Conservation (phyloP, 2,888 invertebrate genomes). For the Bhutanitis thaidina region DNA sequence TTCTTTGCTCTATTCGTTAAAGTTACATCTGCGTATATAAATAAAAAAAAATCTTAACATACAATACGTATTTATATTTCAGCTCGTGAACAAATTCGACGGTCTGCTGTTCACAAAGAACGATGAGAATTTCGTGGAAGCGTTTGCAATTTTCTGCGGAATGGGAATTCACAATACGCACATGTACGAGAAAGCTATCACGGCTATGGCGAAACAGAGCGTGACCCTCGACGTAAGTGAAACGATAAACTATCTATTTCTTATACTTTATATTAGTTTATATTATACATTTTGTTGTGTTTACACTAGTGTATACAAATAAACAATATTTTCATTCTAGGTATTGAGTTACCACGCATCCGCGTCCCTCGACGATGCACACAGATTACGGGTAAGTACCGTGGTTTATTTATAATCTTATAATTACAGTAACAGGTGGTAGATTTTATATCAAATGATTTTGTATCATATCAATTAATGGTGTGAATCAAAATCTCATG, state of each 20-base stretch:
- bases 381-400: slow-evolving; percentile 87
- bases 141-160: slow-evolving; percentile 98
- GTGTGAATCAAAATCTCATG: too few species aligned
- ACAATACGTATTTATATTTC: slow-evolving; percentile 37
- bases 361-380: slow-evolving; percentile 93
- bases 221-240: slow-evolving; percentile 93
- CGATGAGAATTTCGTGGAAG: slow-evolving; percentile 98
- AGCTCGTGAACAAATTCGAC: slow-evolving; percentile 95
- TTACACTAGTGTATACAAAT: not conserved
- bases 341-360: slow-evolving; percentile 96
- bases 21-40: too few species aligned
- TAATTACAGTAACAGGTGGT: too few species aligned
- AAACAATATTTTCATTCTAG: slow-evolving; percentile 34
- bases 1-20: too few species aligned
- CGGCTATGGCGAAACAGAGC: slow-evolving; percentile 97
- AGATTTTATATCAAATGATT: too few species aligned
- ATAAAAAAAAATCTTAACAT: too few species aligned
- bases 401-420: too few species aligned
- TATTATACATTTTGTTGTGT: too few species aligned
- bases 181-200: slow-evolving; percentile 97
- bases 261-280: too few species aligned
- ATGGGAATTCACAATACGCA: slow-evolving; percentile 98
- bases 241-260: not conserved
- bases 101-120: slow-evolving; percentile 94
- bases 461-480: too few species aligned